Base-by-base conservation (phyloP, 2,888 invertebrate species). In the Salpingus planirostris region DNA sequence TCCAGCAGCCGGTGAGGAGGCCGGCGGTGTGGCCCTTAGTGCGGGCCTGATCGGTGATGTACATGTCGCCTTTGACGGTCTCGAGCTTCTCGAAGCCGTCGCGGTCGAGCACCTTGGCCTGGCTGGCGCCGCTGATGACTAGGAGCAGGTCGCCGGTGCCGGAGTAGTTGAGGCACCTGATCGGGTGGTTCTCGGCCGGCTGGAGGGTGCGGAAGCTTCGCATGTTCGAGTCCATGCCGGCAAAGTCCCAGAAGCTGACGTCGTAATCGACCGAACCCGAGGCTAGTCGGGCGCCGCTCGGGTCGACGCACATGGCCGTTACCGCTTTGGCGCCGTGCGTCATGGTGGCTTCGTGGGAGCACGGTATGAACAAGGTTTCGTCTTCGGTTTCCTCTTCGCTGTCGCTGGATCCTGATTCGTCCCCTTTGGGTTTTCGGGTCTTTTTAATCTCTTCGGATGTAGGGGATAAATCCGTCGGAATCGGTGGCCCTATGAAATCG, bases 231-330 rank as follows among this genome's bases (percentile, higher is more conserved):
- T 97, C 95, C 95, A 98, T 97, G 3, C 96, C 97, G 40, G 93
- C 90, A 69, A 98, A 98, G 60, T 99, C 98, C 93, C 93, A 98
- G 50, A 98, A 88, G 30, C 86, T 85, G 2, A 98, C 85, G 47
- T 95, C 92, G 63, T 95, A 98, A 62, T 98, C 97, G 13, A 90
- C 79, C 0, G 95, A 91, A 59, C 62, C 63, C 42, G 65, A 62
- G 15, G 64, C 72, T 13, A 73, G 54, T 1, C 97, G 71, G 1
- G 95, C 91, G 0, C 97, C 98, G 1, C 93, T 88, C 0, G 93
- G 90, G 65, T 98, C 98, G 1, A 91, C 80, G 1, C 88, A 80
- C 2, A 98, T 63, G 0, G 93, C 93, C 2, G 91, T 82, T 0
- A 95, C 83, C 2, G 92, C 87, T 67, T 90, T 91, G 2, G 62